These are phyloP conservation scores for Portevinia maculata DNA, from an alignment of 2,888 invertebrate genomes.

Conservation along the genomic window DNA sequence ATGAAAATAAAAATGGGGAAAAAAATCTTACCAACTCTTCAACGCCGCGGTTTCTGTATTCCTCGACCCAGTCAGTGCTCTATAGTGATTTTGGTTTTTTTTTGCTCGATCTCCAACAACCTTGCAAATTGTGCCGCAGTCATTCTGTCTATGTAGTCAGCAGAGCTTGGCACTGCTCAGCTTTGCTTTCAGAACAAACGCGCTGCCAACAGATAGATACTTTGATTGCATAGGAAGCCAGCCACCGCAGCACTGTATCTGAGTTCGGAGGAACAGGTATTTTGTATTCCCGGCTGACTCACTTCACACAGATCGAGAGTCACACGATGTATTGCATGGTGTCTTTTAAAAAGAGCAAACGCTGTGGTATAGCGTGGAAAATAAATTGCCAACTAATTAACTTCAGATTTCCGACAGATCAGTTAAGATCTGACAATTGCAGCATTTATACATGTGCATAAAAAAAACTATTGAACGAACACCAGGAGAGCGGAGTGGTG, in stretches of 20 bases:
- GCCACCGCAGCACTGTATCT: conserved; percentile 26
- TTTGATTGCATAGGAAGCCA: conserved; percentile 65
- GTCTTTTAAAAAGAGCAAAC: conserved; percentile 61
- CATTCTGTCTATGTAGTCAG: conserved; percentile 70
- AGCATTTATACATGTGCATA: background rate
- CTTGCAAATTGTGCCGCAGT: conserved; percentile 64
- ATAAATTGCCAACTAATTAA: conserved; percentile 71
- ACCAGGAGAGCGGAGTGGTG: background rate
- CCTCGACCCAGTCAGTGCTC: conserved; percentile 8
- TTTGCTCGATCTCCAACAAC: conserved; percentile 43
- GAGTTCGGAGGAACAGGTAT: conserved; percentile 19
- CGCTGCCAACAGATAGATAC: conserved; percentile 54
- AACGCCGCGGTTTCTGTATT: conserved; percentile 8
- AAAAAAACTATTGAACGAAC: background rate
- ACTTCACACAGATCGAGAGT: conserved; percentile 25
- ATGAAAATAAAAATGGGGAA: background rate
- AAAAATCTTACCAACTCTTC: conserved; percentile 7
- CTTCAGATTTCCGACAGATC: conserved; percentile 70
- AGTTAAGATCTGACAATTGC: conserved; percentile 55
- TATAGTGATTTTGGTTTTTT: conserved; percentile 7
- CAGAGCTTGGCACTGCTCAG: conserved; percentile 29
- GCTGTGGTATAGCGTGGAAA: conserved; percentile 39
- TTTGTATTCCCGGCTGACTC: conserved; percentile 57
- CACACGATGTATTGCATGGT: conserved; percentile 29
- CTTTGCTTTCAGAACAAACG: conserved; percentile 45